These are phyloP conservation scores for Xenentodon cancila DNA, from an alignment of 2,797 vertebrate species.

Conservation along the genomic window DNA sequence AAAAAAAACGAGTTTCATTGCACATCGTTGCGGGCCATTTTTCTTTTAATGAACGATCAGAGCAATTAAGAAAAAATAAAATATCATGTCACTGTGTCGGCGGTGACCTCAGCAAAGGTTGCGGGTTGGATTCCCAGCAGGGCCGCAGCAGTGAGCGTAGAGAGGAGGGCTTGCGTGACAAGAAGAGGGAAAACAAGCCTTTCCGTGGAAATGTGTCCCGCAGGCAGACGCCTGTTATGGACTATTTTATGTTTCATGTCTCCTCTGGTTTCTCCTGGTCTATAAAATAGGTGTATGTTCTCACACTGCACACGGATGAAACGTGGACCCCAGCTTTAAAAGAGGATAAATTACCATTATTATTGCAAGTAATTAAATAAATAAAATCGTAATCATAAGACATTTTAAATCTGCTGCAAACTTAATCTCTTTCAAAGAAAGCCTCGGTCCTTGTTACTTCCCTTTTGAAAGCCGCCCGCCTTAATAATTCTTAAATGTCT, in stretches of 20 bases:
- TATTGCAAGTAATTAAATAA: too few relatives aligned
- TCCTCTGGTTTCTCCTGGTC: constrained; percentile 34
- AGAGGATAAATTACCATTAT: too few relatives aligned
- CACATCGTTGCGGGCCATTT: too few relatives aligned
- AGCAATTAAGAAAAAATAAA: background rate
- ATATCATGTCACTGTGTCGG: background rate
- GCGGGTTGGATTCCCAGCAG: constrained; percentile 13
- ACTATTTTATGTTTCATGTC: constrained; percentile 71
- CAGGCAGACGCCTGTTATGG: constrained; percentile 48
- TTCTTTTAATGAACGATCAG: too few relatives aligned
- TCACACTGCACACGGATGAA: constrained; percentile 24
- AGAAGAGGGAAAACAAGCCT: constrained; percentile 35
- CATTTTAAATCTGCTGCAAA: too few relatives aligned
- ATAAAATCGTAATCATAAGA: too few relatives aligned
- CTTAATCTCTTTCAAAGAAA: too few relatives aligned
- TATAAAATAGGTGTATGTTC: constrained; percentile 62
- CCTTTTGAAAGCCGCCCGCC: too few relatives aligned
- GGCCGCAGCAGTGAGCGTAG: background rate
- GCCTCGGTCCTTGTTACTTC: too few relatives aligned
- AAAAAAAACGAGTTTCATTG: too few relatives aligned
- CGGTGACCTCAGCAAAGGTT: background rate
- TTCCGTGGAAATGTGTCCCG: constrained; percentile 46
- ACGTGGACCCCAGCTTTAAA: too few relatives aligned
- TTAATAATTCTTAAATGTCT: too few relatives aligned
- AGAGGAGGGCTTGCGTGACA: constrained; percentile 57